Percentiles rank a stretch among this genome's conserved stretches.
phyloP scores from a whole-genome alignment of 2,797 vertebrate genomes.

The Oreortyx pictus region DNA sequence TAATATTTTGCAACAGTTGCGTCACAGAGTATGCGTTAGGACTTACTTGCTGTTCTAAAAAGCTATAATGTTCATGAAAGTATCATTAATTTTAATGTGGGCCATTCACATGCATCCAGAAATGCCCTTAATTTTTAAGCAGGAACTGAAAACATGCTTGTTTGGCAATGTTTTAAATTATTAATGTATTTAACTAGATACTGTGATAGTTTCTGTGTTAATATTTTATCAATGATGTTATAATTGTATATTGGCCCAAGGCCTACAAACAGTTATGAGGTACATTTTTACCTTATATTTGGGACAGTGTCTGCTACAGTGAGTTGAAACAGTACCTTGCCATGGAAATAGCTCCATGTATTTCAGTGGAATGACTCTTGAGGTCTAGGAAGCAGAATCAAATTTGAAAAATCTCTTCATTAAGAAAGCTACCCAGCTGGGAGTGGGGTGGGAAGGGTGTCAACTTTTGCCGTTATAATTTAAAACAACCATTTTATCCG shows the following conservation, averaged over 20 bases:
- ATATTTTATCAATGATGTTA: slow-evolving; percentile 24
- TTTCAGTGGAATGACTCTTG: neutral
- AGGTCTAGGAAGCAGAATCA: neutral
- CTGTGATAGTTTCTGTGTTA: slow-evolving; percentile 20
- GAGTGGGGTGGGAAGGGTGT: accelerated
- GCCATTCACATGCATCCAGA: neutral
- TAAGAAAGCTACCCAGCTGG: neutral
- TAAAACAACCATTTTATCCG: neutral
- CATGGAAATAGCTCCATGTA: neutral
- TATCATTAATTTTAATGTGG: slow-evolving; percentile 42
- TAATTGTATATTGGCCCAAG: neutral
- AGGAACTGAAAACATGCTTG: slow-evolving; percentile 7
- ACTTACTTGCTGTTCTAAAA: slow-evolving; percentile 16
- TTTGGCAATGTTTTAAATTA: slow-evolving; percentile 48
- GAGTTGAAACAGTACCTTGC: neutral
- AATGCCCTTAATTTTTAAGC: slow-evolving; percentile 50
- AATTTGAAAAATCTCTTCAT: neutral
- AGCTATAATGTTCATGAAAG: neutral
- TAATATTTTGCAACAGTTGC: slow-evolving; percentile 22
- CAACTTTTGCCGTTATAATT: neutral
- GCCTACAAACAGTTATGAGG: neutral
- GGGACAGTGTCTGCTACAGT: neutral
- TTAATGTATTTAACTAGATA: slow-evolving; percentile 40
- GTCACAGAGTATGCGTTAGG: neutral
- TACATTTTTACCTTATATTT: neutral